These are phyloP conservation scores for Malurus leucopterus DNA, from an alignment of 2,797 vertebrate species.

Conservation along the genomic window DNA sequence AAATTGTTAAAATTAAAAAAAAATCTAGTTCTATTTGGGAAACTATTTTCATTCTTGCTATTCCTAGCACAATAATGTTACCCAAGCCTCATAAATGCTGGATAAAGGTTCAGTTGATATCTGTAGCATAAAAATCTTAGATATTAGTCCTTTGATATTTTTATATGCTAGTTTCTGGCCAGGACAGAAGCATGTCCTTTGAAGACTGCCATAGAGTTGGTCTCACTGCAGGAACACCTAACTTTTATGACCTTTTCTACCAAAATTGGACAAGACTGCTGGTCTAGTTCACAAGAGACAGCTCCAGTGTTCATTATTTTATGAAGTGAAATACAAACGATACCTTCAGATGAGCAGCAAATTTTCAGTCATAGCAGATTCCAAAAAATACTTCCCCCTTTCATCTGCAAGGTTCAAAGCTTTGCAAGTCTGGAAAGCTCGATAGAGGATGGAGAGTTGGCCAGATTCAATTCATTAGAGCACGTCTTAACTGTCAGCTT, in stretches of 20 bases:
- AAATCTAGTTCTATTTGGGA: neutral
- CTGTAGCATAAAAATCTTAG: slow-evolving; percentile 42
- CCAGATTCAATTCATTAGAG: slow-evolving; percentile 65
- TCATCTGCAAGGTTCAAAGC: slow-evolving; percentile 75
- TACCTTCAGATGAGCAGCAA: slow-evolving; percentile 65
- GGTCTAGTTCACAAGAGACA: slow-evolving; percentile 48
- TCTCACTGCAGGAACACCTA: slow-evolving; percentile 85
- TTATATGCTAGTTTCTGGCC: slow-evolving; percentile 56
- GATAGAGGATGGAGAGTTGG: slow-evolving; percentile 40
- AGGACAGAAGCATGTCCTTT: slow-evolving; percentile 73
- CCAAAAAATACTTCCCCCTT: slow-evolving; percentile 67
- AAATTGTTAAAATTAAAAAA: neutral
- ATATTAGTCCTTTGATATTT: slow-evolving; percentile 74
- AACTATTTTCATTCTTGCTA: neutral
- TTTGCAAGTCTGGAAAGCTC: slow-evolving; percentile 65
- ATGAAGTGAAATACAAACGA: slow-evolving; percentile 59
- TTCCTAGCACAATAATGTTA: neutral
- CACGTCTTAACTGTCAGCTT: slow-evolving; percentile 38
- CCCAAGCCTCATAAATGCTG: neutral
- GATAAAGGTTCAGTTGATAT: neutral
- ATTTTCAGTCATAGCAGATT: slow-evolving; percentile 59
- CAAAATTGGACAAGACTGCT: slow-evolving; percentile 69
- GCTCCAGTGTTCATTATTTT: slow-evolving; percentile 56
- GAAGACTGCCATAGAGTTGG: slow-evolving; percentile 63
- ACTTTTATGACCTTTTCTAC: slow-evolving; percentile 78